A percentile compares a stretch with the other conserved stretches of the same genome.
Evolutionary conservation across 2,113 vertebrate species (phyloP).

Genomic region (Setophaga coronata): DNA sequence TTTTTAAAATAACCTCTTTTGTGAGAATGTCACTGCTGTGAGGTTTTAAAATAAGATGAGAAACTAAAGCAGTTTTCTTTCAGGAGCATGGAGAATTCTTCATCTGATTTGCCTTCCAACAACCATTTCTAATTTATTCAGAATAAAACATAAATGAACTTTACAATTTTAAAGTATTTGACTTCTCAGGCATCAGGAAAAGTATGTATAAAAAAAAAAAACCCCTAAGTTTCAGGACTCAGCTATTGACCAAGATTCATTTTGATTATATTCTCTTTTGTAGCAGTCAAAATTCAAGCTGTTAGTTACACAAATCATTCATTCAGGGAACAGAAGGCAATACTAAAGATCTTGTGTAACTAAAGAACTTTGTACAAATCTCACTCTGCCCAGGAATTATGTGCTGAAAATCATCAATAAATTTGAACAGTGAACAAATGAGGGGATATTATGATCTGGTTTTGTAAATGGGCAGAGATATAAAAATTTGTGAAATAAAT

Average conservation of each 20-base stretch:
- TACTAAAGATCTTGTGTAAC: neutral
- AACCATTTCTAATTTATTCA: neutral
- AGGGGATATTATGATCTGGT: neutral
- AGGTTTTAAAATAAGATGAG: neutral
- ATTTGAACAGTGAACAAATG: neutral
- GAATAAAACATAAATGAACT: neutral
- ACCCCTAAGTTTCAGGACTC: neutral
- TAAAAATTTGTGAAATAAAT: constrained; percentile 55
- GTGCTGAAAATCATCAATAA: constrained; percentile 1
- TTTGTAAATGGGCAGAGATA: constrained; percentile 1
- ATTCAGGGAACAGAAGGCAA: neutral
- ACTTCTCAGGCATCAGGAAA: neutral
- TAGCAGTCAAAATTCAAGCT: neutral
- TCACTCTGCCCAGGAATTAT: neutral
- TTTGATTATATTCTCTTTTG: neutral
- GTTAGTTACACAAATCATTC: neutral
- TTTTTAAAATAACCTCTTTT: neutral
- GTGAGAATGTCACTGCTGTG: neutral
- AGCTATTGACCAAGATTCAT: neutral
- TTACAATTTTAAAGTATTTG: neutral
- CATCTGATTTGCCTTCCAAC: neutral
- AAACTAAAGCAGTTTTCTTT: neutral
- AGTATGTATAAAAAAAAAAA: neutral
- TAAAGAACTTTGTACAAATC: neutral
- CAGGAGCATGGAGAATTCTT: neutral